Conservation (phyloP, 2,113 vertebrate genomes). For the Odontesthes bonariensis region DNA sequence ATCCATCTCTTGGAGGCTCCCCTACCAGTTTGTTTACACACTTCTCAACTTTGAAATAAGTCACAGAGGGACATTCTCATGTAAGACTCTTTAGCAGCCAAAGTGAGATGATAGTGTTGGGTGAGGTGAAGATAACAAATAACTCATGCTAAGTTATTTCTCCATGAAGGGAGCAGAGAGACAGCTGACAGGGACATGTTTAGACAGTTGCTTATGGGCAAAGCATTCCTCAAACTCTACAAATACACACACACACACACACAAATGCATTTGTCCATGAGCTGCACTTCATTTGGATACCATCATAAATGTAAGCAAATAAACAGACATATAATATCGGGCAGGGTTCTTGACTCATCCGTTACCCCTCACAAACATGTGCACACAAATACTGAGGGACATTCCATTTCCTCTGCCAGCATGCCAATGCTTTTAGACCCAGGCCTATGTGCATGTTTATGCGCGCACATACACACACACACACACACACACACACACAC, state of each 20-base stretch:
- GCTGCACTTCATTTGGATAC: conserved; percentile 53
- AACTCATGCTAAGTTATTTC: conserved; percentile 70
- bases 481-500: conserved; percentile 3
- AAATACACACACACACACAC: conserved; percentile 48
- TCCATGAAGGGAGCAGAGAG: conserved; percentile 67
- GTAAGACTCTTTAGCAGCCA: conserved; percentile 48
- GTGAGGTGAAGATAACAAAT: conserved; percentile 65
- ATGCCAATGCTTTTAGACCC: conserved; percentile 54
- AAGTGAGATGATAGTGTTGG: conserved; percentile 56
- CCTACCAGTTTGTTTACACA: conserved; percentile 26
- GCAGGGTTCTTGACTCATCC: conserved; percentile 58
- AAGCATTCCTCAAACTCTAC: conserved; percentile 79
- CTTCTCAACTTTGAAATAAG: conserved; percentile 49
- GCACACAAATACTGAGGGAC: conserved; percentile 63
- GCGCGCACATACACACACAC: background rate
- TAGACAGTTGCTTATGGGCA: conserved; percentile 76
- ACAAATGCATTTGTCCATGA: conserved; percentile 21
- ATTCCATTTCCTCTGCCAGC: conserved; percentile 75
- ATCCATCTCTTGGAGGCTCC: conserved; percentile 19
- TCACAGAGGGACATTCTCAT: conserved; percentile 61
- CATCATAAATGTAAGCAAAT: conserved; percentile 59
- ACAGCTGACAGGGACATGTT: conserved; percentile 85
- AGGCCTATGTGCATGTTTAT: conserved; percentile 9
- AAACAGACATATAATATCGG: conserved; percentile 58
- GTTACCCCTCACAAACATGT: conserved; percentile 58